Percentiles rank a stretch among this genome's conserved stretches.
Conservation (phyloP, 2,888 invertebrate species). For the Masnerella sp. region DNA sequence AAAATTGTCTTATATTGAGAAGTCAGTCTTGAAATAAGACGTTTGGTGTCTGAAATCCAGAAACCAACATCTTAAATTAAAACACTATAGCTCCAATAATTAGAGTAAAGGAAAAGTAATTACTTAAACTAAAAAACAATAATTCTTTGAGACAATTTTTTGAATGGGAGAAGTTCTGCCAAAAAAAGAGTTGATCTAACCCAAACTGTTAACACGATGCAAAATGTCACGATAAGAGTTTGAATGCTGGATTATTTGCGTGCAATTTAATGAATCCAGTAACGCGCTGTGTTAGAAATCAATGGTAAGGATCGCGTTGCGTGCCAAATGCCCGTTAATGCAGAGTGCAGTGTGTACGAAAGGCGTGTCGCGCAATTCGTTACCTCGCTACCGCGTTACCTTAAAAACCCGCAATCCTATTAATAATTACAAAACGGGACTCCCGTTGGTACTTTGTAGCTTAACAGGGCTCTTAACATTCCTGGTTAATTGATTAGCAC, state of each 20-base stretch:
- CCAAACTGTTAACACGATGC: no score
- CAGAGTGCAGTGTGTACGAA: conserved; percentile 27
- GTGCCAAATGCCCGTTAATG: conserved; percentile 61
- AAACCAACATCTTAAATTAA: no score
- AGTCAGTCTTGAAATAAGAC: no score
- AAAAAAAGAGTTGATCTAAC: no score
- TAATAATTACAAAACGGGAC: conserved; percentile 39
- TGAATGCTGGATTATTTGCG: conserved; percentile 28
- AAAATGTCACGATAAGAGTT: conserved; percentile 39
- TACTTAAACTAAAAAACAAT: no score
- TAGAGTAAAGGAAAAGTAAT: no score
- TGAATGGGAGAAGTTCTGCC: no score
- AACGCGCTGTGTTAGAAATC: conserved; percentile 41
- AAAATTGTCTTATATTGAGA: no score
- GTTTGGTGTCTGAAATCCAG: no score
- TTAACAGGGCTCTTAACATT: conserved; percentile 20
- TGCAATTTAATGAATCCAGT: conserved; percentile 37
- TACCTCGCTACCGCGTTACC: conserved; percentile 16
- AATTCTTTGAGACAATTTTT: no score
- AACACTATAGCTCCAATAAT: no score
- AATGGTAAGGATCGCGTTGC: conserved; percentile 64
- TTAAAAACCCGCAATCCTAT: conserved; percentile 23
- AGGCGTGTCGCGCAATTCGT: conserved; percentile 45
- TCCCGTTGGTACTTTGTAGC: neutral
- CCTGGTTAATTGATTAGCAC: conserved; percentile 16